These are phyloP conservation scores for Acrobeloides nanus DNA, from an alignment of 2,888 invertebrate species.

Conservation along the genomic window DNA sequence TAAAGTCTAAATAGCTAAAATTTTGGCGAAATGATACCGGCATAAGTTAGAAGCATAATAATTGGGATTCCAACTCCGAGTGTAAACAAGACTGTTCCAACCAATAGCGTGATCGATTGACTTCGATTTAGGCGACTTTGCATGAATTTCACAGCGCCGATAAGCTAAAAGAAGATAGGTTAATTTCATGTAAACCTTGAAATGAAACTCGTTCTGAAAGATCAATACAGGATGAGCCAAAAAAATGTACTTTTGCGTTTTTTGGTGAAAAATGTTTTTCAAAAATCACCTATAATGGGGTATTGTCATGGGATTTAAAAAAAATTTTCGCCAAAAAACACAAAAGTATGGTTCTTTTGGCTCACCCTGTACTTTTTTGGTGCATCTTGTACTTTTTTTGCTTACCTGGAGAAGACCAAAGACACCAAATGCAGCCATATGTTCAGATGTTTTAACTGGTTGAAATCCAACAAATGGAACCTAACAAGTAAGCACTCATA, in stretches of 20 bases:
- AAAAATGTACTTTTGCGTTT: too few relatives aligned
- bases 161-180: constrained; percentile 26
- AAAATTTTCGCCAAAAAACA: too few relatives aligned
- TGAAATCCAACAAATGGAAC: constrained; percentile 76
- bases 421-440: constrained; percentile 97
- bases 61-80: constrained; percentile 29
- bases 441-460: constrained; percentile 94
- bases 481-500: constrained; percentile 79
- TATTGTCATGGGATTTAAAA: too few relatives aligned
- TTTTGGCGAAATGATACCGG: constrained; percentile 58
- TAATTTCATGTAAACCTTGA: too few relatives aligned
- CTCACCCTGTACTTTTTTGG: too few relatives aligned
- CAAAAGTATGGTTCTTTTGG: too few relatives aligned
- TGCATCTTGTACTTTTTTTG: too few relatives aligned
- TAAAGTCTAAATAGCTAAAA: constrained; percentile 2
- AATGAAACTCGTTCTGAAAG: too few relatives aligned
- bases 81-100: constrained; percentile 64
- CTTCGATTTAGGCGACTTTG: constrained; percentile 41
- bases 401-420: constrained; percentile 77
- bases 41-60: constrained; percentile 67
- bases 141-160: constrained; percentile 44
- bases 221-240: too few relatives aligned
- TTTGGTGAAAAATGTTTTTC: too few relatives aligned
- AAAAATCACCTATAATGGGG: too few relatives aligned
- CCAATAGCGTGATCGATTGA: constrained; percentile 63